phyloP scores from a whole-genome alignment of 2,888 invertebrate genomes.

The Drosophila mimica region DNA sequence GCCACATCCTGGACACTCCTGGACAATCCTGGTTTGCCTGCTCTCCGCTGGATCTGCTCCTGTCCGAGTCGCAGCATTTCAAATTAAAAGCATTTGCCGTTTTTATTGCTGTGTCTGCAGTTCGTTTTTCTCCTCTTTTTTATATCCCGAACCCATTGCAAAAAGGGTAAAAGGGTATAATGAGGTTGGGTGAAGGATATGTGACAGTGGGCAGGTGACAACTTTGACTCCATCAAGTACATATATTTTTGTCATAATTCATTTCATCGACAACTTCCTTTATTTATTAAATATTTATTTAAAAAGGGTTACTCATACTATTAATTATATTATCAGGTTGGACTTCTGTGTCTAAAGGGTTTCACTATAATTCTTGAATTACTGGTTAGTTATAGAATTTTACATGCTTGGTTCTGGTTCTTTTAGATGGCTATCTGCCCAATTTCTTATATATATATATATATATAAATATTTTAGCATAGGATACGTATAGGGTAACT shows the following conservation, averaged over 20 bases:
- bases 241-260: background rate
- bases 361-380: background rate
- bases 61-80: conserved; percentile 64
- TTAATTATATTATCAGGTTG: background rate
- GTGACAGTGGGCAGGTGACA: background rate
- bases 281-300: background rate
- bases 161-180: background rate
- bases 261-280: background rate
- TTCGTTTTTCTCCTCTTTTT: conserved; percentile 28
- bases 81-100: conserved; percentile 78
- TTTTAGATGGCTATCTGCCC: too few relatives aligned
- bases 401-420: too few relatives aligned
- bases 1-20: conserved; percentile 20
- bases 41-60: conserved; percentile 6
- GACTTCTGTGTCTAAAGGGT: too few relatives aligned
- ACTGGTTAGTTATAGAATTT: too few relatives aligned
- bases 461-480: too few relatives aligned
- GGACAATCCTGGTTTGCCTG: conserved; percentile 14
- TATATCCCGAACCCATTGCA: background rate
- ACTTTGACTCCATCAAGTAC: background rate
- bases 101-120: conserved; percentile 79
- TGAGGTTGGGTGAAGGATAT: background rate
- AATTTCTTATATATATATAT: too few relatives aligned
- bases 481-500: too few relatives aligned
- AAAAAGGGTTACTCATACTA: background rate